Percentiles rank a stretch among this genome's conserved stretches.
Conservation (phyloP, 2,797 vertebrate genomes). For the Sitta carolinensis region DNA sequence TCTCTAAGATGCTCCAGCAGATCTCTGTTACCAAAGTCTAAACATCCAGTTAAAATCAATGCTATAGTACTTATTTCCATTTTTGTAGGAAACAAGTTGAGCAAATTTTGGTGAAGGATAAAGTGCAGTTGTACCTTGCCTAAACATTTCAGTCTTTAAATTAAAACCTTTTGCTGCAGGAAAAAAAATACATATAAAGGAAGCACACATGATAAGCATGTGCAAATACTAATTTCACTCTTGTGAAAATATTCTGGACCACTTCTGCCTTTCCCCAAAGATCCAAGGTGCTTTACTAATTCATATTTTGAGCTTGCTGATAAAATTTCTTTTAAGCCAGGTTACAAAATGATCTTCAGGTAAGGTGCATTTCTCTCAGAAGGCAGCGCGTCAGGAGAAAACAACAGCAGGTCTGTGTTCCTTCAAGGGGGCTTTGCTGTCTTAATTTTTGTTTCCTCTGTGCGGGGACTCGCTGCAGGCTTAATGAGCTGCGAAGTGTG, state of each 20-base stretch:
- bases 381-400: background rate
- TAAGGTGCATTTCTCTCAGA: background rate
- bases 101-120: background rate
- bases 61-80: background rate
- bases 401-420: background rate
- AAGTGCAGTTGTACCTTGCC: background rate
- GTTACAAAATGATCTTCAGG: background rate
- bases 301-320: background rate
- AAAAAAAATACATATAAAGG: background rate
- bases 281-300: background rate
- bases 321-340: background rate
- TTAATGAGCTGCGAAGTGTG: constrained; percentile 28
- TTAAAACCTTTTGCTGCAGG: background rate
- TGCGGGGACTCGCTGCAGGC: background rate
- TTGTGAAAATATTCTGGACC: background rate
- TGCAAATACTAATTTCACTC: background rate
- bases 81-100: background rate
- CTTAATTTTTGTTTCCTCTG: constrained; percentile 16
- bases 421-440: background rate
- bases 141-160: background rate
- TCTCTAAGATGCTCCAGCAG: background rate
- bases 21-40: background rate
- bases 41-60: background rate
- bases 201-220: background rate
- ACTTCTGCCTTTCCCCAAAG: background rate